A percentile compares a stretch with the other conserved stretches of the same genome.
phyloP scores from a whole-genome alignment of 1,140 invertebrate genomes.

The Rhopalosiphum maidis region DNA sequence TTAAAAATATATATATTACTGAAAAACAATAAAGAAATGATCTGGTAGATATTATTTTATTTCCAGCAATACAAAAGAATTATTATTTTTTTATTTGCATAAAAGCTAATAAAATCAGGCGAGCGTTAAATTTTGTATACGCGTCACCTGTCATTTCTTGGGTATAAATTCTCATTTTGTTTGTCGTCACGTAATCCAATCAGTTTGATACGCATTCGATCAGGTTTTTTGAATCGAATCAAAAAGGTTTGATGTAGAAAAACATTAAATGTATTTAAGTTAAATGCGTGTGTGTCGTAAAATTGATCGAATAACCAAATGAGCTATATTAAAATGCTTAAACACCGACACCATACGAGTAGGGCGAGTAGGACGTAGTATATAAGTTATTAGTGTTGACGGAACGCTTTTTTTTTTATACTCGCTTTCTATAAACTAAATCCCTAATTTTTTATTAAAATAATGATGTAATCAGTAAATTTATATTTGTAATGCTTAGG shows the following conservation, averaged over 20 bases:
- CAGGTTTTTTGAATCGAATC: background rate
- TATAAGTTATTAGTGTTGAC: background rate
- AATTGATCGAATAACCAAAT: background rate
- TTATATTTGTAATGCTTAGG: background rate
- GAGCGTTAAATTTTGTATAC: background rate
- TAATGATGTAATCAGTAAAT: background rate
- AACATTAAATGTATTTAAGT: background rate
- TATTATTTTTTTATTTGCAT: background rate
- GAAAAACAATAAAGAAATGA: background rate
- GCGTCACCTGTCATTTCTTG: background rate
- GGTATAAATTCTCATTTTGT: background rate
- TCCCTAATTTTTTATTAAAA: background rate
- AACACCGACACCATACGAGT: background rate
- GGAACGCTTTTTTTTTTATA: background rate
- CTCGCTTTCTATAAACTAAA: background rate
- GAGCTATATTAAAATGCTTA: background rate
- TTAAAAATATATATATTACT: background rate
- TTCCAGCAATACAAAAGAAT: background rate
- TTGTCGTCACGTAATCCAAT: conserved; percentile 1
- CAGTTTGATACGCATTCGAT: background rate
- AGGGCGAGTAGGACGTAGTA: no score
- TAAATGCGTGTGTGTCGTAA: background rate
- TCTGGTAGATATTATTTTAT: background rate
- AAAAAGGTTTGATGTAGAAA: background rate
- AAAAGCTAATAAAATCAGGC: conserved; percentile 5